Evolutionary conservation across 2,888 invertebrate genomes (phyloP), one percentile per base, ranked within the genome.

Genomic region (Pristionchus exspectatus): DNA sequence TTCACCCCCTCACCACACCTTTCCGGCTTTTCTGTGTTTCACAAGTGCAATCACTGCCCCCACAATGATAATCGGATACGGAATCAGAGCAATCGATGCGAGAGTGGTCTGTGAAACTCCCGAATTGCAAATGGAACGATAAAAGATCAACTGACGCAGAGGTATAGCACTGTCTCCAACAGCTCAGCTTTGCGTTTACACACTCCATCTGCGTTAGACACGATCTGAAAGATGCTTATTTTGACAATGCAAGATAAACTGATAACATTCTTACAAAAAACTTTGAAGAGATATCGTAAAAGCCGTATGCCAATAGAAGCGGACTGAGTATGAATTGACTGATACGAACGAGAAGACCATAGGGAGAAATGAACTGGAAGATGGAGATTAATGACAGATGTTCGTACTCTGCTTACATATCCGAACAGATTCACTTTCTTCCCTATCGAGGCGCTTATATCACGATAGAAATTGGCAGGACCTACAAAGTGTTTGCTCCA

Each of bases 371-470:
- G 27, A 72, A 72, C 72, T 72, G 72, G 16, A 72, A 72, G 30
- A 30, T 12, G 44, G 12, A 10, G 44, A 50, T 50, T 9, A 50
- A 10, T 50, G 44, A 1, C 44, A 50, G 10, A 50, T 50, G 10
- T 50, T 50, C 12, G 7, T 50, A 3, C 9, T 50, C 44, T 12
- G 9, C 44, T 77, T 30, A 77, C 77, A 5, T 77, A n/a, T 44
- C 77, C 77, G 44, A 77, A 77, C 30, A 77, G n/a, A 44, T 77
- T 77, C 21, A 44, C 50, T 77, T 44, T 38, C 77, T 77, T 77
- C 24, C 77, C 77, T 33, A 77, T 44, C 24, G 77, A 77, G 12
- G 77, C 77, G 50, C 44, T 77, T 10, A 77, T 77, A n/a, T 77
- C 77, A 24, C 77, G 77, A 10, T 77, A 77, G 44, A 77, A 77